Evolutionary conservation across 2,113 vertebrate species (phyloP).

Genomic region (Spizaetus ornatus): DNA sequence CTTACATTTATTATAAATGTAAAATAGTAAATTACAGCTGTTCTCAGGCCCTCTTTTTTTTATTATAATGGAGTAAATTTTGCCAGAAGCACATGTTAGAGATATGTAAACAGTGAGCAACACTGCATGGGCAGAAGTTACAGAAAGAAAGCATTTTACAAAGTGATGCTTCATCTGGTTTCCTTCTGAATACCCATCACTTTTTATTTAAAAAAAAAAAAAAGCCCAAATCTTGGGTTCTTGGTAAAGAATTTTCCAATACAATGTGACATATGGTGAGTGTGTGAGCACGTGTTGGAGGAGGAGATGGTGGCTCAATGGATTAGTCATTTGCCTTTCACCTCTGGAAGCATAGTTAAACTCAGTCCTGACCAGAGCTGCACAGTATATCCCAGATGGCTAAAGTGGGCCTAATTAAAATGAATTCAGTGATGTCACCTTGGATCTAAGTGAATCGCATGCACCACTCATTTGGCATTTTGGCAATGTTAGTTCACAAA

Average conservation of each 20-base stretch:
- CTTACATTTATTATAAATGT: not conserved
- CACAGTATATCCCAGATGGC: constrained; percentile 58
- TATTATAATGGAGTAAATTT: not conserved
- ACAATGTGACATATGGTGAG: constrained; percentile 38
- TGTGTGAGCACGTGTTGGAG: constrained; percentile 42
- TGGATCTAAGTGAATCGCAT: constrained; percentile 45
- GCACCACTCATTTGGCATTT: constrained; percentile 50
- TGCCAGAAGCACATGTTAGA: not conserved
- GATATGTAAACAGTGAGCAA: not conserved
- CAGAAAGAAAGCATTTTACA: not conserved
- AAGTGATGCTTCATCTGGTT: not conserved
- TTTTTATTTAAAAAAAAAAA: not conserved
- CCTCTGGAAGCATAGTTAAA: constrained; percentile 53
- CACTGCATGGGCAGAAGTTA: not conserved
- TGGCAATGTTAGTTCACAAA: constrained; percentile 43
- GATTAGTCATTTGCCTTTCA: constrained; percentile 62
- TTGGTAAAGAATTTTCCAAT: constrained; percentile 21
- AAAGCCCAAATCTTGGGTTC: not conserved
- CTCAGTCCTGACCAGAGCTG: not conserved
- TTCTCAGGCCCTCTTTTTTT: not conserved
- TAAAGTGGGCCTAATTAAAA: constrained; percentile 63
- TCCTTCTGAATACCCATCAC: not conserved
- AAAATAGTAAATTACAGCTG: not conserved
- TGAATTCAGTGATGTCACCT: constrained; percentile 62
- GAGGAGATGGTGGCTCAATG: constrained; percentile 45